phyloP scores from a whole-genome alignment of 2,797 vertebrate species.

The Takifugu ocellatus region DNA sequence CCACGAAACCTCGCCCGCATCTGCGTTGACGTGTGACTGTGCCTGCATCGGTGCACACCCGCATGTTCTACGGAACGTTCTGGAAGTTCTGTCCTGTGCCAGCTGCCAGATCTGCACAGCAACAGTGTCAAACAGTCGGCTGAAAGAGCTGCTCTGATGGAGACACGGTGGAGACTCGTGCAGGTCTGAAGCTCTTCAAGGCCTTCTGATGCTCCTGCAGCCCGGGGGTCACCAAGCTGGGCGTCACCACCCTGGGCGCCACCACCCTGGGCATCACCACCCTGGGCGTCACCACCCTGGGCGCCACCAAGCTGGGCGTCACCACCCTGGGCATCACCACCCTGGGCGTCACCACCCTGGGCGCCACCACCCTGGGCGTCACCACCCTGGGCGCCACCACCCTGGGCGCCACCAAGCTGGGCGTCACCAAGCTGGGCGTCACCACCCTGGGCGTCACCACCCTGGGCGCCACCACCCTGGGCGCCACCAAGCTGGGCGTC shows the following conservation, averaged over 20 bases:
- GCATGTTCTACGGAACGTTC: not conserved
- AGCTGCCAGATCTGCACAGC: constrained; percentile 13
- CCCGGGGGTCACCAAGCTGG: no score
- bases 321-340: no score
- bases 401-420: no score
- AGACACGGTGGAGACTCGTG: not conserved
- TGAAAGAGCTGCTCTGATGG: constrained; percentile 28
- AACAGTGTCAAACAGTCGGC: constrained; percentile 22
- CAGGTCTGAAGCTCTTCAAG: no score
- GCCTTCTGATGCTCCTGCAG: no score
- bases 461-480: not conserved
- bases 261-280: no score
- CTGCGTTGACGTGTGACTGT: not conserved
- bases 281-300: not conserved
- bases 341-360: not conserved
- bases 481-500: not conserved
- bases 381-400: no score
- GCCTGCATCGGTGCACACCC: not conserved
- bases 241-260: not conserved
- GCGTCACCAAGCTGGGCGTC: no score
- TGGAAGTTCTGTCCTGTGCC: constrained; percentile 11
- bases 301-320: no score
- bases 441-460: not conserved
- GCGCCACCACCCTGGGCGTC: no score
- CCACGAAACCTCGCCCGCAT: not conserved